phyloP scores from a whole-genome alignment of 2,113 vertebrate genomes.

The Eudyptes chrysolophus region DNA sequence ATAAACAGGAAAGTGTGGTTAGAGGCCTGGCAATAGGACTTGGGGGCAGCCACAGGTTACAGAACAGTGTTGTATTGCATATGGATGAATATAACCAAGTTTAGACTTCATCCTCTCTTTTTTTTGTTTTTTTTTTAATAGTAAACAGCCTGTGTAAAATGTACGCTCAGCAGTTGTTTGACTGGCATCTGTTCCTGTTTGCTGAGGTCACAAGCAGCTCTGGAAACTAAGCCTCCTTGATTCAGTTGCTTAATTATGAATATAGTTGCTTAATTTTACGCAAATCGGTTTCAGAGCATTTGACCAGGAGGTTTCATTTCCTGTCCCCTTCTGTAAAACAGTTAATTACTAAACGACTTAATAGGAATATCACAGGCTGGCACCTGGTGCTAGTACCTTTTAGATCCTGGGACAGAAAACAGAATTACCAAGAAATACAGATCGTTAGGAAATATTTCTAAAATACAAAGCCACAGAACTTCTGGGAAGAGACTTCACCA shows the following conservation, averaged over 20 bases:
- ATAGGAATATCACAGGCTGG: background rate
- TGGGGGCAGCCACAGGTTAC: conserved; percentile 13
- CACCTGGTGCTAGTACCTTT: background rate
- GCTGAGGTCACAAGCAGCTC: conserved; percentile 4
- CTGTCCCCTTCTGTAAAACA: background rate
- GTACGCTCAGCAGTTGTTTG: background rate
- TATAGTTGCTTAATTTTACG: background rate
- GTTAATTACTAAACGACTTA: background rate
- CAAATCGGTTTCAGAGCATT: background rate
- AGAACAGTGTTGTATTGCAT: background rate
- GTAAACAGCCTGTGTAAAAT: background rate
- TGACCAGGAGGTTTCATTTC: background rate
- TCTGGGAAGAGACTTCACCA: background rate
- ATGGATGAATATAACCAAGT: background rate
- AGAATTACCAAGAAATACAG: background rate
- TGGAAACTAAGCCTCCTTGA: conserved; percentile 19
- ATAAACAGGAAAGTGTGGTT: conserved; percentile 57
- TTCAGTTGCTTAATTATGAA: conserved; percentile 16
- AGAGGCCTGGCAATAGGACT: background rate
- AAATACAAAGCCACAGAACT: background rate
- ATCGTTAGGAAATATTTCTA: background rate
- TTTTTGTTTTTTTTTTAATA: background rate
- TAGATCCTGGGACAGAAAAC: background rate
- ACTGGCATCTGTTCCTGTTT: background rate
- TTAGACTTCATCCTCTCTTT: background rate